Evolutionary conservation across 1,140 invertebrate genomes (phyloP), one percentile per base, ranked within the genome.

Genomic region (Drosophila eugracilis): DNA sequence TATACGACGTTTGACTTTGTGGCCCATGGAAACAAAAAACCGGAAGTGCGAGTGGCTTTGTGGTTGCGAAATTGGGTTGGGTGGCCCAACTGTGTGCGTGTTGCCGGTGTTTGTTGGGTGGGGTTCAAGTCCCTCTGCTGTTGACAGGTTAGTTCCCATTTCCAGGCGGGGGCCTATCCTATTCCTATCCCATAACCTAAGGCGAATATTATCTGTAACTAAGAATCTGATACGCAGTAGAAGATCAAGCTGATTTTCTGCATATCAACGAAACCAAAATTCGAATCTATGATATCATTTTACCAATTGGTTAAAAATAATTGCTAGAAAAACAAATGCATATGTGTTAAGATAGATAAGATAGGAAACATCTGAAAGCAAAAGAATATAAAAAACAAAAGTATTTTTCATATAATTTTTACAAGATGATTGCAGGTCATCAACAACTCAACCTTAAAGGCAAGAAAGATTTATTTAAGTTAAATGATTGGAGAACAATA

Each of bases 1-100:
- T 75, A 76, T 76, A 42, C 73, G 54, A 32, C 62, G 37, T 69
- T 75, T 75, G 73, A 75, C 73, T 75, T 75, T 75, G 62, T 57
- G 60, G 50, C 52, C 53, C 42, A 41, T 15, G 39, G 41, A 58
- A 52, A 74, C 57, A 73, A 75, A 69, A 67, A 67, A 58, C 60
- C 26, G 73, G 71, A 75, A 59, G 54, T 75, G 65, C 32, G 48
- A 36, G 47, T 39, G 66, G 59, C 71, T 37, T 42, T 74, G 53
- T 59, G 65, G 69, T 30, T 30, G 49, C 24, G 71, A 24, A 30
- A 34, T 26, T 39, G 26, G 3, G 34, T 52, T 32, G 9, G 9
- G 12, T 10, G 12, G 24, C n/a, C 34, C 14, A 15, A 15, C 7
- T 15, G 7, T 52, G 37, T 15, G 28, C 28, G 14, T 30, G 17